Conservation (phyloP, 1,140 invertebrate species). For the Papilio glaucus region DNA sequence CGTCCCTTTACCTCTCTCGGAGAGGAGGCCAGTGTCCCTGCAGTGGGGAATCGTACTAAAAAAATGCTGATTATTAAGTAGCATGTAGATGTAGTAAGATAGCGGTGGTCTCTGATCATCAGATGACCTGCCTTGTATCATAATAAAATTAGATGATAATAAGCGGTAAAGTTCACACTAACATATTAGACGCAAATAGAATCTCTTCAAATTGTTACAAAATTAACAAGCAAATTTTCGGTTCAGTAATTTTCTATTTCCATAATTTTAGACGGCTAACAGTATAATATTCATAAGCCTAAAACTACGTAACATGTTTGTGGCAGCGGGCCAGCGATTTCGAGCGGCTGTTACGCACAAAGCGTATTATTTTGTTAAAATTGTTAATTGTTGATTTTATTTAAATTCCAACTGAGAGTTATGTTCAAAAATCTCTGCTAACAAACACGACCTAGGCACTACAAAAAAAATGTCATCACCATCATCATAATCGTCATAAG, state of each 20-base stretch:
- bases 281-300: conserved; percentile 24
- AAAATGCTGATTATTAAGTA: too few relatives aligned
- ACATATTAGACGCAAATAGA: too few relatives aligned
- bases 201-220: neutral
- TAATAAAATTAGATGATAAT: too few relatives aligned
- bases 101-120: too few relatives aligned
- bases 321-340: conserved; percentile 4
- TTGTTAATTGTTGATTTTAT: conserved; percentile 16
- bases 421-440: neutral
- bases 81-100: too few relatives aligned
- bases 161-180: neutral
- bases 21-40: too few relatives aligned
- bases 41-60: too few relatives aligned
- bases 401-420: neutral
- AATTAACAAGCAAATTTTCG: neutral
- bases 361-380: neutral
- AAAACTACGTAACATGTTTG: conserved; percentile 25
- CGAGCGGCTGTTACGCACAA: conserved; percentile 7
- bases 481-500: too few relatives aligned
- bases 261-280: conserved; percentile 1
- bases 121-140: too few relatives aligned
- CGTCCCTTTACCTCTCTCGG: too few relatives aligned
- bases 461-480: too few relatives aligned
- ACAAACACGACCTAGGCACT: neutral
- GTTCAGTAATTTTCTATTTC: conserved; percentile 17